Conservation (phyloP, 2,888 invertebrate genomes). For the Himalopsyche tibetana region DNA sequence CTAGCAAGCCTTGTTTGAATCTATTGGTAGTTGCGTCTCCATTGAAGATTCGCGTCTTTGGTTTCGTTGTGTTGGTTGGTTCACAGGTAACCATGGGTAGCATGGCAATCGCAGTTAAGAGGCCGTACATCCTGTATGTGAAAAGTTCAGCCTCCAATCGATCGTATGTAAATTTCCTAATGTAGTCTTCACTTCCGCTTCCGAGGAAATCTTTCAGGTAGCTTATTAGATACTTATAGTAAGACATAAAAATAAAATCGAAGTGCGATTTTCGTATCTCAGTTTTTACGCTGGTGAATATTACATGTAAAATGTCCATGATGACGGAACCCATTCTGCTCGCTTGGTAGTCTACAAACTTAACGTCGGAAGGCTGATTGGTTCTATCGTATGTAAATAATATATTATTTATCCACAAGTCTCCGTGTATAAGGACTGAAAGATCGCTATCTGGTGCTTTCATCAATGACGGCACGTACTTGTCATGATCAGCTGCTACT, state of each 20-base stretch:
- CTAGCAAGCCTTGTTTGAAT: slow-evolving; percentile 55
- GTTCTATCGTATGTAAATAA: slow-evolving; percentile 68
- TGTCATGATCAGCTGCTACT: slow-evolving; percentile 27
- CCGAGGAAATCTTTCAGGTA: slow-evolving; percentile 53
- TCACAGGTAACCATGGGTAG: slow-evolving; percentile 60
- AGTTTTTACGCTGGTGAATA: slow-evolving; percentile 62
- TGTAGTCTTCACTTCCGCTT: slow-evolving; percentile 49
- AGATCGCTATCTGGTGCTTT: slow-evolving; percentile 45
- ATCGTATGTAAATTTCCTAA: slow-evolving; percentile 49
- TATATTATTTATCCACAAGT: slow-evolving; percentile 69
- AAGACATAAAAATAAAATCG: slow-evolving; percentile 51
- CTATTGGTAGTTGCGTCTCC: slow-evolving; percentile 14
- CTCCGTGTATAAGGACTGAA: slow-evolving; percentile 68
- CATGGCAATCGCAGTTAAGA: slow-evolving; percentile 59
- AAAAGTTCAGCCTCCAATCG: slow-evolving; percentile 49
- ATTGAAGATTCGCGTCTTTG: slow-evolving; percentile 21
- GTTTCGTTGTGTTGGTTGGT: background rate
- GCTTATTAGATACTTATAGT: slow-evolving; percentile 47
- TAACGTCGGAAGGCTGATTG: slow-evolving; percentile 67
- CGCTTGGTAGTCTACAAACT: slow-evolving; percentile 71
- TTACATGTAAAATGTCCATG: slow-evolving; percentile 57
- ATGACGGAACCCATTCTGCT: slow-evolving; percentile 66
- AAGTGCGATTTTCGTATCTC: slow-evolving; percentile 52
- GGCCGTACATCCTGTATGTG: slow-evolving; percentile 58
- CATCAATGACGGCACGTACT: slow-evolving; percentile 31